Evolutionary conservation across 2,113 vertebrate genomes (phyloP), one percentile per base, ranked within the genome.

Genomic region (Anthoscopus minutus): DNA sequence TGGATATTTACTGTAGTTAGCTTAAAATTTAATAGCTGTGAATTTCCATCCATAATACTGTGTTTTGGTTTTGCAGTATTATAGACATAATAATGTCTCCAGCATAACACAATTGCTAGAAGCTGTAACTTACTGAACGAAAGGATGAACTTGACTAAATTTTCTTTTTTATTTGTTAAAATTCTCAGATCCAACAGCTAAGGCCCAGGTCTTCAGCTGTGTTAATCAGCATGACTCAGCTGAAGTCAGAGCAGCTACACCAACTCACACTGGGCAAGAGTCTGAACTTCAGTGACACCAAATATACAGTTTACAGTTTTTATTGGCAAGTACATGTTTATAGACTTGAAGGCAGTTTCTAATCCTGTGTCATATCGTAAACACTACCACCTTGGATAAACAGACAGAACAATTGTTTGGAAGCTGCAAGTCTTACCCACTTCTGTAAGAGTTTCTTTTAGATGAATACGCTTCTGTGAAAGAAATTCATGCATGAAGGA

Each of bases 351-450:
- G 67, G 91, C 44, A 76, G 78, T 84, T 96, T 94, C 47, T 77
- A 91, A 90, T 58, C 71, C 48, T 88, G 45, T 85, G 67, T 93
- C n/a, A 56, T 96, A 95, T 95, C 8, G 40, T 67, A 96, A 97
- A 86, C 56, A 45, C 54, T 74, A 71, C 64, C 21, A 44, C 76
- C 61, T 62, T 79, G 47, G 53, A 92, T 76, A 96, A 62, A 92
- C 35, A 78, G 48, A 66, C 45, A 86, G 24, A 82, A 79, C 61
- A 67, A 57, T 81, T 58, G 57, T 58, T 56, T 79, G 79, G 73
- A 71, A 76, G 62, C 33, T 70, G 79, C 77, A 94, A 72, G 47
- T 24, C 62, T 80, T 66, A 31, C 31, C 18, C 44, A 45, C 15
- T 45, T 91, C 42, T 66, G 4, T 73, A 53, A 45, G 47, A 38